Base-by-base conservation (phyloP, 2,797 vertebrate genomes). In the Rhinophrynus dorsalis region DNA sequence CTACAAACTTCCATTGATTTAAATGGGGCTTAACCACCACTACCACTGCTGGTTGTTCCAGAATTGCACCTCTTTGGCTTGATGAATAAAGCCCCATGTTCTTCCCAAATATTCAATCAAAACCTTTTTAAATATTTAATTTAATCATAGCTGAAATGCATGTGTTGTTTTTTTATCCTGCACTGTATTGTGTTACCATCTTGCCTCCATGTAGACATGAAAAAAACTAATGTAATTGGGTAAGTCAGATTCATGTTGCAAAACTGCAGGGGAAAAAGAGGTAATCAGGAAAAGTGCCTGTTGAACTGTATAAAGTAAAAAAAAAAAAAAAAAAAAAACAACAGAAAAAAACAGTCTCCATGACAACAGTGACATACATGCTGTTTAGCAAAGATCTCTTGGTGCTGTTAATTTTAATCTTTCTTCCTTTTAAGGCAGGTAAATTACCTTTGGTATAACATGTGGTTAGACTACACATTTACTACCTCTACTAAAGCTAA, bases 281-380 rank as follows among this genome's bases (percentile, higher is more conserved):
- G 55, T 57, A 57, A 64, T 72, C 52, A 64, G 35, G 42, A 72
- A 72, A 58, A 72, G 68, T 70, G 58, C 50, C 58, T 63, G 67
- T 64, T 72, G 60, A 65, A 72, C 42, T 57, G 51, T 72, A 57
- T 57, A 72, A 72, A 58, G 52, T 50, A 57, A 72, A 7, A 7
- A 10, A 35, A 35, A 35, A 35, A 35, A 35, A n/a, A n/a, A n/a
- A n/a, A n/a, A n/a, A n/a, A n/a, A n/a, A n/a, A n/a, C n/a, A n/a
- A n/a, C n/a, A n/a, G n/a, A n/a, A n/a, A n/a, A 70, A 52, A 62
- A 62, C 40, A 42, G 68, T 72, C 37, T 48, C 68, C 60, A 64
- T 64, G 60, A 58, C 68, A 44, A 72, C 68, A 32, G 23, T 58
- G 52, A 72, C 51, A 72, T 48, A 47, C 68, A 64, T 51, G 60